Conservation (phyloP, 1,140 invertebrate species). For the Drosophila kikkawai region DNA sequence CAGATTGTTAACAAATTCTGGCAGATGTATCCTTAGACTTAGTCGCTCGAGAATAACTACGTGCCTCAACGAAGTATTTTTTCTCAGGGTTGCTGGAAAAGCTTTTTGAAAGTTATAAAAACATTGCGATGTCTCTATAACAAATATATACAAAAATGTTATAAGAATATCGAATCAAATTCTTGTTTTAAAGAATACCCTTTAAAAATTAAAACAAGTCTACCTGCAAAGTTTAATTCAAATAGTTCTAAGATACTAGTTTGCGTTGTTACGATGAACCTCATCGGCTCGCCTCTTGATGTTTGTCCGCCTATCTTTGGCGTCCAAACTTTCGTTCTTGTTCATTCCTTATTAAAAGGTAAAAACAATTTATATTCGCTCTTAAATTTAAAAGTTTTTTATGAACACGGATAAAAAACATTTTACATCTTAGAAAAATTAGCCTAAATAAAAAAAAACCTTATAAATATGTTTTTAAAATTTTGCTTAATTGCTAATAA, state of each 20-base stretch:
- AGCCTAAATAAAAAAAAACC: background rate
- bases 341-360: no score
- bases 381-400: no score
- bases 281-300: no score
- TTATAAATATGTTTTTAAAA: background rate
- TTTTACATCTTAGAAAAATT: no score
- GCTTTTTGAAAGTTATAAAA: background rate
- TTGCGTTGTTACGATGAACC: no score
- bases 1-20: slow-evolving; percentile 77
- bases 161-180: background rate
- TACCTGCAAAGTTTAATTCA: no score
- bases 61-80: slow-evolving; percentile 28
- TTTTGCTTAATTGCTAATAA: background rate
- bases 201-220: no score
- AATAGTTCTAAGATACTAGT: no score
- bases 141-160: background rate
- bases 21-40: slow-evolving; percentile 68
- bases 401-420: no score
- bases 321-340: no score
- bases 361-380: no score
- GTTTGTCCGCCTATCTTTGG: no score
- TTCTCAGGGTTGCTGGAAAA: slow-evolving; percentile 40
- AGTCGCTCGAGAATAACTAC: slow-evolving; percentile 30
- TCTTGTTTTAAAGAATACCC: background rate
- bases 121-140: background rate